A percentile compares a stretch with the other conserved stretches of the same genome.
phyloP scores from a whole-genome alignment of 2,888 invertebrate genomes.

The Catotricha subobsoleta region DNA sequence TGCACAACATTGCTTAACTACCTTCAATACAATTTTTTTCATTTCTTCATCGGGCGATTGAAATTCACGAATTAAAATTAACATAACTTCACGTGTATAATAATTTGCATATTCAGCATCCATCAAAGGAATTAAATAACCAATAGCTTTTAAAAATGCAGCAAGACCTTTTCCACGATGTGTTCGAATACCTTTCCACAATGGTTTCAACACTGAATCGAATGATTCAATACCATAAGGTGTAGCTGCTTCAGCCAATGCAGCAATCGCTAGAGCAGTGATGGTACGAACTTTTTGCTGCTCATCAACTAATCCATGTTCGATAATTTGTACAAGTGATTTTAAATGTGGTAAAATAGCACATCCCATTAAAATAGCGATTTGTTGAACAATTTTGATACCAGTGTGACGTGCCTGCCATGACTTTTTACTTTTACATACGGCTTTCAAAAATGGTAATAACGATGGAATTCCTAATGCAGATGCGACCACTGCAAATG shows the following conservation, averaged over 20 bases:
- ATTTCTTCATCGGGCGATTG: conserved; percentile 99
- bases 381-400: conserved; percentile 99
- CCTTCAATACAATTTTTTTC: conserved; percentile 99
- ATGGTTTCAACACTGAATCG: conserved; percentile 94
- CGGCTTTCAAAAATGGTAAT: conserved; percentile 94
- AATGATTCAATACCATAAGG: conserved; percentile 99
- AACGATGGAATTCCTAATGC: conserved; percentile 94
- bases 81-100: conserved; percentile 84
- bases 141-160: conserved; percentile 98
- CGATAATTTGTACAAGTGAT: conserved; percentile 96
- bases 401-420: conserved; percentile 98
- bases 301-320: conserved; percentile 94
- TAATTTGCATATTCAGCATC: conserved; percentile 99
- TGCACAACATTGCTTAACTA: conserved; percentile 99
- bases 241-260: conserved; percentile 95
- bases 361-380: conserved; percentile 98
- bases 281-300: conserved; percentile 99
- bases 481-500: conserved; percentile 99
- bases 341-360: conserved; percentile 97
- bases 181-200: conserved; percentile 97
- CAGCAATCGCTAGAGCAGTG: conserved; percentile 94
- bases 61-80: conserved; percentile 96
- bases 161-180: conserved; percentile 85
- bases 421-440: conserved; percentile 96
- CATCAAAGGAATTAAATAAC: conserved; percentile 98